Conservation (phyloP, 2,113 vertebrate genomes). For the Peromyscus californicus region DNA sequence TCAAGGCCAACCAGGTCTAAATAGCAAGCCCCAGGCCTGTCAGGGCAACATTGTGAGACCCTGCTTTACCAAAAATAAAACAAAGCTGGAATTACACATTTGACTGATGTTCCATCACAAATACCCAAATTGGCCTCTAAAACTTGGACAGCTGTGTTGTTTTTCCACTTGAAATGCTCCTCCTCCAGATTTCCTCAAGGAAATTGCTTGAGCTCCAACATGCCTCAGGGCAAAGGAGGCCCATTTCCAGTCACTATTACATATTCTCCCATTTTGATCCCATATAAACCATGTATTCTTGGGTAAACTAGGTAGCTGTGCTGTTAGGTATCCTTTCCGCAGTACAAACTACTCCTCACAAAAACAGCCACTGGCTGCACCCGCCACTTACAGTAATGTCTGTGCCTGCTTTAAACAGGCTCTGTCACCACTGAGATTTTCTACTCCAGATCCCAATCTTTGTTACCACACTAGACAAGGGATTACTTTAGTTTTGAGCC, state of each 20-base stretch:
- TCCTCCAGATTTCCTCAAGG: not conserved
- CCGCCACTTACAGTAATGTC: too few species aligned
- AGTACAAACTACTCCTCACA: not conserved
- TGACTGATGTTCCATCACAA: not conserved
- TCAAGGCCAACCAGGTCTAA: not conserved
- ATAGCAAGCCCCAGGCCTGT: not conserved
- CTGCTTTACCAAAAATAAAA: not conserved
- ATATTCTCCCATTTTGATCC: not conserved
- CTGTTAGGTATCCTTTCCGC: not conserved
- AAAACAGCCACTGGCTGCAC: not conserved
- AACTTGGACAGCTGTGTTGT: not conserved
- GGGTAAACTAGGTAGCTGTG: not conserved
- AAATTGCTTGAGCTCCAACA: not conserved
- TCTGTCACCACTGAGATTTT: not conserved
- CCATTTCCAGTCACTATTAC: not conserved
- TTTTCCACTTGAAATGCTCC: not conserved
- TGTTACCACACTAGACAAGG: not conserved
- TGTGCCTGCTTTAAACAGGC: not conserved
- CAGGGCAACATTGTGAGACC: not conserved
- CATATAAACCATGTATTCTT: not conserved
- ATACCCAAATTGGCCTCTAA: not conserved
- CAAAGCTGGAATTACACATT: conserved; percentile 7
- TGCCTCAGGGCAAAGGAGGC: not conserved
- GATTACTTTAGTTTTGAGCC: not conserved
- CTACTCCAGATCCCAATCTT: not conserved